These are phyloP conservation scores for Myrmecophaga tridactyla DNA, from an alignment of 2,113 vertebrate genomes.

Conservation along the genomic window DNA sequence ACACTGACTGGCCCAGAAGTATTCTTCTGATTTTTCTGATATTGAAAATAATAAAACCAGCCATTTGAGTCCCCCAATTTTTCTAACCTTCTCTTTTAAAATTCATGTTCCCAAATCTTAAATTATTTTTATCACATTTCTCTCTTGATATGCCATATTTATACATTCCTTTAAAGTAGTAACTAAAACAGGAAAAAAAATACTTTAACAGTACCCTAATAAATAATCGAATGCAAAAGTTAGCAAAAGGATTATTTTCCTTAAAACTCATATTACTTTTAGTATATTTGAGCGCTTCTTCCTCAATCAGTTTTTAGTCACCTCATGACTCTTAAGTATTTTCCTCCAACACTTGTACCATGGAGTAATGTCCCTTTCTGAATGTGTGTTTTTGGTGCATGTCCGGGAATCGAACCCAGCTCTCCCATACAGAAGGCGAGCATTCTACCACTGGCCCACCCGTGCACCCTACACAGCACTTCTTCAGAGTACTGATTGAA, in stretches of 20 bases:
- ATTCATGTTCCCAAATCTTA: not conserved
- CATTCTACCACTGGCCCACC: too few relatives aligned
- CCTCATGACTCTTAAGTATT: not conserved
- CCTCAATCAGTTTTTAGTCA: slow-evolving; percentile 36
- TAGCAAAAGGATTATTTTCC: slow-evolving; percentile 45
- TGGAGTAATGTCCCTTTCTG: not conserved
- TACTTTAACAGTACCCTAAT: not conserved
- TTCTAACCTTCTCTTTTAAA: slow-evolving; percentile 49
- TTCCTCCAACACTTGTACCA: not conserved
- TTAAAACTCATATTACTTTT: slow-evolving; percentile 51
- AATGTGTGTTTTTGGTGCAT: not conserved
- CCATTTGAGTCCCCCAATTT: not conserved
- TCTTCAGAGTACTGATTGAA: not conserved
- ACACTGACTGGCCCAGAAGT: not conserved
- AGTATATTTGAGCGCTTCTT: slow-evolving; percentile 37
- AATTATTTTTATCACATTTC: slow-evolving; percentile 55
- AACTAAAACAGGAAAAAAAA: slow-evolving; percentile 40
- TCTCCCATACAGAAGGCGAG: too few relatives aligned
- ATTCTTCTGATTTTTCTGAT: not conserved
- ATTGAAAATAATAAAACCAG: not conserved
- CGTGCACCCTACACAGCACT: not conserved
- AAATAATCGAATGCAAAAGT: slow-evolving; percentile 54
- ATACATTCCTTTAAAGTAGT: slow-evolving; percentile 10
- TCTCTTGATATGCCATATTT: slow-evolving; percentile 37
- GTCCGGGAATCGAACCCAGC: too few relatives aligned